A percentile compares a stretch with the other conserved stretches of the same genome.
Conservation (phyloP, 2,888 invertebrate species). For the Protonemura montana region DNA sequence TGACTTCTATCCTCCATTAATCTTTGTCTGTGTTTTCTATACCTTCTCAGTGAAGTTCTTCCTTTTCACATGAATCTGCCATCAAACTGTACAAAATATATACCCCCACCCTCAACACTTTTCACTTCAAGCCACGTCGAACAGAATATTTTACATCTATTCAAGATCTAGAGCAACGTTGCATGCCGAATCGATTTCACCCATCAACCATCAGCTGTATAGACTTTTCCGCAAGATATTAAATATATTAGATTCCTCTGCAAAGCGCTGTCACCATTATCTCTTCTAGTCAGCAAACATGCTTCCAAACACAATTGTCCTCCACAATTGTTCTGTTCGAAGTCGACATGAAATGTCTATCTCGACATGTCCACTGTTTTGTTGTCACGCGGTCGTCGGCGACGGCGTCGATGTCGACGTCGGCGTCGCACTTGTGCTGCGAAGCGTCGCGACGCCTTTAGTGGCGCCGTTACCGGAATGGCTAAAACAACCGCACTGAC, state of each 20-base stretch:
- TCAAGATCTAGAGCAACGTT: neutral
- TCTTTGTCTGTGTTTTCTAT: neutral
- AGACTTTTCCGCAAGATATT: neutral
- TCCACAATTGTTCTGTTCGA: neutral
- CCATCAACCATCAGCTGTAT: neutral
- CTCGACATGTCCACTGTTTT: slow-evolving; percentile 7
- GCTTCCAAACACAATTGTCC: neutral
- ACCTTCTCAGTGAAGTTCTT: neutral
- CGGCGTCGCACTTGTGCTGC: neutral
- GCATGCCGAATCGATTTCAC: neutral
- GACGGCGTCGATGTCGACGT: neutral
- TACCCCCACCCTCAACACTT: neutral
- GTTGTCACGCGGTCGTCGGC: neutral
- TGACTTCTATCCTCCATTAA: neutral
- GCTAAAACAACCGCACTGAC: neutral
- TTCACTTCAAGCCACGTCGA: neutral
- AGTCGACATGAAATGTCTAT: neutral
- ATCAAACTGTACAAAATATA: neutral
- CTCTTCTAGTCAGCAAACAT: neutral
- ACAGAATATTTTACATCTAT: neutral
- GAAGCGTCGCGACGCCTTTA: neutral
- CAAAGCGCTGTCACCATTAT: neutral
- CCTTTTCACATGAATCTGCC: slow-evolving; percentile 12
- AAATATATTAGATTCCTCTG: neutral
- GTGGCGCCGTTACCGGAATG: slow-evolving; percentile 7